These are phyloP conservation scores for Eulemur rubriventer DNA, from an alignment of 2,797 vertebrate species.

Conservation along the genomic window DNA sequence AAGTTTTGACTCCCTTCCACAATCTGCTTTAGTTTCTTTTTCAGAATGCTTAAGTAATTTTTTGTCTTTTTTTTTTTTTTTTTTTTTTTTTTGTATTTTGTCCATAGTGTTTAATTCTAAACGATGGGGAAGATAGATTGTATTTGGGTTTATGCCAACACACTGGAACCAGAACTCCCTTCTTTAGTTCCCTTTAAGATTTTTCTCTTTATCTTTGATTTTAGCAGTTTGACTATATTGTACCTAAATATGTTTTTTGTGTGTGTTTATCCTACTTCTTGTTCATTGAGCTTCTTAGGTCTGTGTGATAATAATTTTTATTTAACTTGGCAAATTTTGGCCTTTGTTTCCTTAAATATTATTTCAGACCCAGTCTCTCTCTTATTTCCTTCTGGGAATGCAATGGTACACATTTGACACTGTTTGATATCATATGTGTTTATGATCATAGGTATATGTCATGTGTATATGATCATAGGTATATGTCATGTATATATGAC, in stretches of 20 bases:
- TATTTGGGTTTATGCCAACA: neutral
- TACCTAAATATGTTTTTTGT: neutral
- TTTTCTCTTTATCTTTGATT: constrained; percentile 3
- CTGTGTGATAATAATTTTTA: constrained; percentile 5
- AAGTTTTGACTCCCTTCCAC: neutral
- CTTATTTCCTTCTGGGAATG: constrained; percentile 3
- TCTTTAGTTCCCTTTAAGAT: neutral
- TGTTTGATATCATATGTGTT: neutral
- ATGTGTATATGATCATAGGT: neutral
- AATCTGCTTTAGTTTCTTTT: constrained; percentile 26
- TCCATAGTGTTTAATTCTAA: neutral
- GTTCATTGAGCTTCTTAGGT: neutral
- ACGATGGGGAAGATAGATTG: neutral
- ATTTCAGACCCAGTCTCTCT: neutral
- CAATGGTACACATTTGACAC: neutral
- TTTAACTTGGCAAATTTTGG: constrained; percentile 40
- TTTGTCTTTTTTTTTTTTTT: neutral
- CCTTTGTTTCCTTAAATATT: constrained; percentile 34
- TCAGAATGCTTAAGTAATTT: neutral
- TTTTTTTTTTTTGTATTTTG: neutral
- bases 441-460: neutral
- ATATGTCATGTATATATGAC: neutral
- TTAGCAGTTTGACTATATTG: neutral
- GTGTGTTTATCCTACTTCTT: neutral
- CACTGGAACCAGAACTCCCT: neutral